Evolutionary conservation across 2,113 vertebrate species (phyloP).

Genomic region (Lipophrys pholis): DNA sequence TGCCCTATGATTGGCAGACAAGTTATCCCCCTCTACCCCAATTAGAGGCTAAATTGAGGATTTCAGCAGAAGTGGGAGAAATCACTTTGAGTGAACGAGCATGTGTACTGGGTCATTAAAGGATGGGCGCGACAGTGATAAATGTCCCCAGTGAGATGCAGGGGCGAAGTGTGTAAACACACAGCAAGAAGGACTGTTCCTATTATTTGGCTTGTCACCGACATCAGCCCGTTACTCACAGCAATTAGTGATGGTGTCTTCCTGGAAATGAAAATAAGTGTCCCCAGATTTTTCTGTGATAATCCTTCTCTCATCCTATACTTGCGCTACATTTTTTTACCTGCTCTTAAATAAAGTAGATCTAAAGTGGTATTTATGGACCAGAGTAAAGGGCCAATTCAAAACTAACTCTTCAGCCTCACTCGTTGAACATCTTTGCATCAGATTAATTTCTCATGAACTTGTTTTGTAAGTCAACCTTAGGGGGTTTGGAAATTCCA

Average conservation of each 20-base stretch:
- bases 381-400: too few relatives aligned
- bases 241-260: constrained; percentile 36
- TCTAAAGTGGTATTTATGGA: too few relatives aligned
- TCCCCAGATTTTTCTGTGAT: neutral
- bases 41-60: constrained; percentile 43
- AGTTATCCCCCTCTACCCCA: constrained; percentile 21
- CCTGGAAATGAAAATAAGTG: neutral
- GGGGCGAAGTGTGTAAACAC: constrained; percentile 59
- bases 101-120: constrained; percentile 54
- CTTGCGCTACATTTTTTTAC: neutral
- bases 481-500: too few relatives aligned
- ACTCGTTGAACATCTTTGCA: too few relatives aligned
- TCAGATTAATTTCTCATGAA: too few relatives aligned
- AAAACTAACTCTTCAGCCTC: too few relatives aligned
- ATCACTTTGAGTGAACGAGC: constrained; percentile 55
- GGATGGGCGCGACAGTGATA: constrained; percentile 46
- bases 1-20: constrained; percentile 32
- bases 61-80: constrained; percentile 44
- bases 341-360: neutral
- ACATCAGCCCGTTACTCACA: constrained; percentile 20
- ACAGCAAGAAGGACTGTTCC: constrained; percentile 18
- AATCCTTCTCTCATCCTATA: neutral
- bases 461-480: too few relatives aligned
- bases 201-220: constrained; percentile 54
- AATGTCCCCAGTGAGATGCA: constrained; percentile 38